Evolutionary conservation across 2,113 vertebrate species (phyloP), one percentile per base, ranked within the genome.

Genomic region (Larimichthys polyactis): DNA sequence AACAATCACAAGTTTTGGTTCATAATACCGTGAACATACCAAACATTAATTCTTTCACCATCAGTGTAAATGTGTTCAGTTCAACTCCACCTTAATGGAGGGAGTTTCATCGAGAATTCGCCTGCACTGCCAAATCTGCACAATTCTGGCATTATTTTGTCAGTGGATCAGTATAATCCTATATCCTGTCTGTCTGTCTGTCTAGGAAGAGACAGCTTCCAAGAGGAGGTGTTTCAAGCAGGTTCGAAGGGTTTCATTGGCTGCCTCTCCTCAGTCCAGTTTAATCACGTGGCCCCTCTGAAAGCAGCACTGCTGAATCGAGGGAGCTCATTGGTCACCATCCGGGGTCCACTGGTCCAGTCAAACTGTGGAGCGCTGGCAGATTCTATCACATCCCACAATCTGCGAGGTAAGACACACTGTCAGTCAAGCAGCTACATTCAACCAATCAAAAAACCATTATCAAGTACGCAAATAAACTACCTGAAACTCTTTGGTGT

Each of bases 241-340:
- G 96, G 96, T 22, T 79, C 60, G 0, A 74, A 94, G 24, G 97
- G 97, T 52, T 98, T 98, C 83, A 78, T 93, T 14, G 97, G 97
- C 65, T 98, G 97, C 82, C 91, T 98, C 58, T 96, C 97, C 27
- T 96, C 97, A 8, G 96, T 98, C 6, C 96, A 96, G 75, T 97
- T 97, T 82, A 98, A 98, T 74, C 94, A 97, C 9, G 71, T 96
- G 4, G 93, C 96, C n/a, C 97, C 97, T 0, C 81, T 98, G 82
- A 98, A 98, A 86, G 96, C 94, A 11, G 97, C 96, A 1, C 86
- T 98, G 7, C 95, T 96, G 4, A 96, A 97, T 36, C 86, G 92
- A 36, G 93, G 92, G 4, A 0, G 87, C 2, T 95, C 96, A 20
- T 93, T 96, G 0, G 95, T 98, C 70, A 94, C 92, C 1, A 81